phyloP scores from a whole-genome alignment of 2,888 invertebrate species.

The Iselma pallidipennis region DNA sequence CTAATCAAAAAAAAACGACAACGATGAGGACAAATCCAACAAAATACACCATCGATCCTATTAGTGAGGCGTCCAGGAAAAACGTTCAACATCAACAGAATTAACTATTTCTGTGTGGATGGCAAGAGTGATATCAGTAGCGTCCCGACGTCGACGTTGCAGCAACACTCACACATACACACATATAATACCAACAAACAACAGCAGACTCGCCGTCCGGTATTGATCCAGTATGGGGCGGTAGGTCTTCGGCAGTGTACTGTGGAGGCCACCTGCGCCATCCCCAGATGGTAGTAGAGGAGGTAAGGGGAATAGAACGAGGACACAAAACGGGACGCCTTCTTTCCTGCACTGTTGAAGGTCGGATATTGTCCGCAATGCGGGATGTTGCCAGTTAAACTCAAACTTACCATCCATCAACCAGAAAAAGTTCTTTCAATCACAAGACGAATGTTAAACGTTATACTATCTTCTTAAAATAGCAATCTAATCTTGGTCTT shows the following conservation, averaged over 20 bases:
- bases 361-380: not conserved
- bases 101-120: not conserved
- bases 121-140: not conserved
- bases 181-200: no score
- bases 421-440: not conserved
- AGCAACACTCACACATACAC: no score
- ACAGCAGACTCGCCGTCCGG: not conserved
- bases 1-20: no score
- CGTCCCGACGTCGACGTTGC: not conserved
- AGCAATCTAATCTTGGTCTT: no score
- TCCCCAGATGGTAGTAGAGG: conserved; percentile 21
- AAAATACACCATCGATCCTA: not conserved
- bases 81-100: not conserved
- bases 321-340: not conserved
- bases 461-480: not conserved
- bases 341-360: not conserved
- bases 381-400: not conserved
- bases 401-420: not conserved
- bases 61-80: no score
- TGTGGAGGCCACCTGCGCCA: conserved; percentile 24
- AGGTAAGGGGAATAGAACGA: conserved; percentile 9
- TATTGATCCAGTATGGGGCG: not conserved
- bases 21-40: not conserved
- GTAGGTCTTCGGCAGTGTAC: not conserved
- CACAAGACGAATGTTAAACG: not conserved